Conservation (phyloP, 2,797 vertebrate genomes). For the Phalanger gymnotis region DNA sequence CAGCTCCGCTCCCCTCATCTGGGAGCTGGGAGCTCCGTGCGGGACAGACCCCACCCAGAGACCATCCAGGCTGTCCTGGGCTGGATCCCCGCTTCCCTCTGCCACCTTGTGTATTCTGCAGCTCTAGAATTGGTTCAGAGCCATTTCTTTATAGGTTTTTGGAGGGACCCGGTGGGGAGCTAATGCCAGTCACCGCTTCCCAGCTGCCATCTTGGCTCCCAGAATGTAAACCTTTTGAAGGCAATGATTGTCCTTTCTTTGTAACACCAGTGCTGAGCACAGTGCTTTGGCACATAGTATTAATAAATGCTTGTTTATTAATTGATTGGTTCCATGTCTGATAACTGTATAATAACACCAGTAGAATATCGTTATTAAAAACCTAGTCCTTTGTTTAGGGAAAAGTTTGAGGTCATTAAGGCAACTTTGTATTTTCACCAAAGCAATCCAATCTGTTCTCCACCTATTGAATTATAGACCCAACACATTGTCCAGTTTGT, state of each 20-base stretch:
- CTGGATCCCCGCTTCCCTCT: no score
- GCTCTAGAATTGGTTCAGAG: no score
- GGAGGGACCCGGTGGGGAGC: no score
- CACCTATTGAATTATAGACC: neutral
- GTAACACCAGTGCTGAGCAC: neutral
- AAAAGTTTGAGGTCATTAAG: neutral
- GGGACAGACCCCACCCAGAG: no score
- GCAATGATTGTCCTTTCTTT: neutral
- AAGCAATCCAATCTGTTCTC: neutral
- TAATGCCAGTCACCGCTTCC: no score
- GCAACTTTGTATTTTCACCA: neutral
- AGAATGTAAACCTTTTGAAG: neutral
- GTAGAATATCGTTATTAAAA: neutral
- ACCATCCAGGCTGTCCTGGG: no score
- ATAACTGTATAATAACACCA: neutral
- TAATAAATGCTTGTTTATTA: neutral
- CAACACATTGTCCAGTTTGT: neutral
- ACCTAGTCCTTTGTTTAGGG: neutral
- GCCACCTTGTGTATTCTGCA: no score
- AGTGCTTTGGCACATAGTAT: neutral
- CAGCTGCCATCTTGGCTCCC: no score
- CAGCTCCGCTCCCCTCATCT: no score
- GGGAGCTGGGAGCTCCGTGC: no score
- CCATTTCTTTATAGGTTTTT: no score
- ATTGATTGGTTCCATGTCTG: neutral